Conservation (phyloP, 1,140 invertebrate species). For the Hycleus cichorii region DNA sequence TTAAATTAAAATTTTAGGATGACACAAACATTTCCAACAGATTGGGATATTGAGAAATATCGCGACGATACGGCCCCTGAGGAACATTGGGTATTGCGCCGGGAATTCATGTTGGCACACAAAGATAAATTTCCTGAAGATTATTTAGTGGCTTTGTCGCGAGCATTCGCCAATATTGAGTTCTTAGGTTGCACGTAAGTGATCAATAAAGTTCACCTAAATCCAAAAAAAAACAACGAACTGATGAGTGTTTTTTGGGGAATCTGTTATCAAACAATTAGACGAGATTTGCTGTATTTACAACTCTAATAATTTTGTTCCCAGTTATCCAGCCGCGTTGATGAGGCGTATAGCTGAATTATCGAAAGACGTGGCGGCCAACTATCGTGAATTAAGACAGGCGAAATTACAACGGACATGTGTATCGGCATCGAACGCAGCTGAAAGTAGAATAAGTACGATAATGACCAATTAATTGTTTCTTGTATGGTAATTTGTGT, state of each 20-base stretch:
- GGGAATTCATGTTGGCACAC: constrained; percentile 64
- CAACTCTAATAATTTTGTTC: constrained; percentile 3
- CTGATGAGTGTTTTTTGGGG: too few species aligned
- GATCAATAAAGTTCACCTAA: background rate
- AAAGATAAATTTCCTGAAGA: constrained; percentile 63
- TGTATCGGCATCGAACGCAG: constrained; percentile 56
- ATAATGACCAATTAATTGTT: background rate
- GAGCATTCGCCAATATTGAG: constrained; percentile 76
- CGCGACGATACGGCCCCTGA: constrained; percentile 65
- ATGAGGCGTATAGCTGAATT: constrained; percentile 70
- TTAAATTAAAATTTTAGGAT: constrained; percentile 16
- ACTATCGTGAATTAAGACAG: constrained; percentile 50
- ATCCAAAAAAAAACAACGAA: too few species aligned
- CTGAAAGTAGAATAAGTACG: constrained; percentile 43
- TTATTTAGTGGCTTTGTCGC: constrained; percentile 69
- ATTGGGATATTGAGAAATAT: constrained; percentile 57
- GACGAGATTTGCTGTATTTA: background rate
- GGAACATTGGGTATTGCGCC: constrained; percentile 73
- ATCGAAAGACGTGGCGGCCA: constrained; percentile 55
- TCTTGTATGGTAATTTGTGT: too few species aligned
- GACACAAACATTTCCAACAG: constrained; percentile 32
- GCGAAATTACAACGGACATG: constrained; percentile 55
- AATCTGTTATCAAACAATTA: background rate
- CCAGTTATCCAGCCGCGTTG: constrained; percentile 57
- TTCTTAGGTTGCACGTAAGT: constrained; percentile 71